These are phyloP conservation scores for Drosophila sp. DNA, from an alignment of 1,140 invertebrate species.

Conservation along the genomic window DNA sequence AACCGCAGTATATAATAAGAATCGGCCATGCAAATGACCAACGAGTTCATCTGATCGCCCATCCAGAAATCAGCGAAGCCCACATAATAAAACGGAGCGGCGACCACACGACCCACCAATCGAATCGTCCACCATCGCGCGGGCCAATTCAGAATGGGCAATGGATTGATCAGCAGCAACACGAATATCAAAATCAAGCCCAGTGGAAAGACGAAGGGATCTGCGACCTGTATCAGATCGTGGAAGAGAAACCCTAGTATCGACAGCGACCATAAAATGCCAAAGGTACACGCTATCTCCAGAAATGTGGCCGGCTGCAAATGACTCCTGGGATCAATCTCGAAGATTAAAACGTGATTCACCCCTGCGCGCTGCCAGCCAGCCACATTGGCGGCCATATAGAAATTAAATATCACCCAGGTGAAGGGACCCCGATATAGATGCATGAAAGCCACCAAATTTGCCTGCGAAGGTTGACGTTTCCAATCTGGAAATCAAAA, in stretches of 20 bases:
- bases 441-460: slow-evolving; percentile 49
- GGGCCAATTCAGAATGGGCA: slow-evolving; percentile 86
- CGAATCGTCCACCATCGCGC: slow-evolving; percentile 84
- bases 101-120: slow-evolving; percentile 86
- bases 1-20: slow-evolving; percentile 91
- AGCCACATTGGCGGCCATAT: slow-evolving; percentile 89
- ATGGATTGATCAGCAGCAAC: slow-evolving; percentile 87
- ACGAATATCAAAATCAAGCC: slow-evolving; percentile 85
- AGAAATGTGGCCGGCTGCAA: slow-evolving; percentile 87
- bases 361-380: slow-evolving; percentile 90
- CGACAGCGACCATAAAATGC: slow-evolving; percentile 87
- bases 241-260: slow-evolving; percentile 84
- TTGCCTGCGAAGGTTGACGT: slow-evolving; percentile 27
- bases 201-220: slow-evolving; percentile 86
- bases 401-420: slow-evolving; percentile 88
- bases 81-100: slow-evolving; percentile 93
- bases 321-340: slow-evolving; percentile 90
- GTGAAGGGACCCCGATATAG: slow-evolving; percentile 89
- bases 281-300: slow-evolving; percentile 88
- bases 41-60: slow-evolving; percentile 94
- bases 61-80: slow-evolving; percentile 97
- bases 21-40: slow-evolving; percentile 90
- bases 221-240: slow-evolving; percentile 84
- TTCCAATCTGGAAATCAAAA: slow-evolving; percentile 68
- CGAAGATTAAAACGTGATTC: slow-evolving; percentile 92